A percentile compares a stretch with the other conserved stretches of the same genome.
These are phyloP conservation scores for Alligator mississippiensis DNA, from an alignment of 2,113 vertebrate genomes.

Conservation along the genomic window DNA sequence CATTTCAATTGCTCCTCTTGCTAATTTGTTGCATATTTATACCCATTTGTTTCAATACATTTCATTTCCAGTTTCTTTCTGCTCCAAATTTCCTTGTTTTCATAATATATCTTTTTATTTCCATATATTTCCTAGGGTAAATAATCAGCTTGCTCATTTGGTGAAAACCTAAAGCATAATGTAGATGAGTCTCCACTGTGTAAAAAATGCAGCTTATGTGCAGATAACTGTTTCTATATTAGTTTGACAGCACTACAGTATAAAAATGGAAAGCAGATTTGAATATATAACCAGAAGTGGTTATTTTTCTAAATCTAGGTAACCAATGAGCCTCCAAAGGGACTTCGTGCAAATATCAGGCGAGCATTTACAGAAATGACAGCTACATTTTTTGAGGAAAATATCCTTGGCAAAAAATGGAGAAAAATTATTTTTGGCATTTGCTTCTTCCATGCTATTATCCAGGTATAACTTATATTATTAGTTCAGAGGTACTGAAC, in stretches of 20 bases:
- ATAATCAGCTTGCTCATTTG: neutral
- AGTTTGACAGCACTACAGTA: neutral
- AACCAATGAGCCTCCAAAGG: constrained; percentile 86
- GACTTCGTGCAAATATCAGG: constrained; percentile 82
- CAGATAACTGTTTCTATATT: neutral
- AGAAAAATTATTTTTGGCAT: constrained; percentile 85
- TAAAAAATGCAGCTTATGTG: neutral
- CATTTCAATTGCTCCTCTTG: neutral
- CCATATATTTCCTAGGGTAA: neutral
- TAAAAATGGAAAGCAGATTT: neutral
- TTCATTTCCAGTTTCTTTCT: neutral
- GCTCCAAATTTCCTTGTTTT: neutral
- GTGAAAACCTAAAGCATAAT: neutral
- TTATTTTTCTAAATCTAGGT: constrained; percentile 67
- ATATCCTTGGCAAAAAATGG: constrained; percentile 78
- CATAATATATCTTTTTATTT: neutral
- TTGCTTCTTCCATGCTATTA: constrained; percentile 84
- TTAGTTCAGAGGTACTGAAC: neutral
- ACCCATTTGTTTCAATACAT: neutral
- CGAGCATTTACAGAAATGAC: constrained; percentile 84
- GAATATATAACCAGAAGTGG: neutral
- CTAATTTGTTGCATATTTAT: neutral
- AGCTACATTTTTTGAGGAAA: constrained; percentile 81
- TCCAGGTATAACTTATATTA: constrained; percentile 73
- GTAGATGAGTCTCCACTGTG: neutral